These are phyloP conservation scores for Lytechinus pictus DNA, from an alignment of 35 echinoderm and acorn worm genomes.

Conservation along the genomic window DNA sequence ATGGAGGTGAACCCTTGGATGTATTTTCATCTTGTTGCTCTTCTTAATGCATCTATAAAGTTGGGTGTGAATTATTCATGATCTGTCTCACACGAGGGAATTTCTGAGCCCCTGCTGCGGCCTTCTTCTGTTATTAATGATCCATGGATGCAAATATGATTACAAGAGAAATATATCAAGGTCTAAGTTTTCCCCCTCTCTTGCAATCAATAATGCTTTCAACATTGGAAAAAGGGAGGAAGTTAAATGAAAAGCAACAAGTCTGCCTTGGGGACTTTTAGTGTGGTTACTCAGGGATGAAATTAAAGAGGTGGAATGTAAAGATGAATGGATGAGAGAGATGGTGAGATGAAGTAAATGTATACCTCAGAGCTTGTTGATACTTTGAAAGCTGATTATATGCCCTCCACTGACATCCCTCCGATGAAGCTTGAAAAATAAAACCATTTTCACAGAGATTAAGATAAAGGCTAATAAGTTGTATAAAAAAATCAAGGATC, in stretches of 20 bases:
- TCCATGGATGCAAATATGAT: conserved; percentile 45
- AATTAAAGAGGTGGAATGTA: conserved; percentile 25
- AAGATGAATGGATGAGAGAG: background rate
- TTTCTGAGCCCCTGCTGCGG: conserved; percentile 14
- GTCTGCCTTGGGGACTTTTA: background rate
- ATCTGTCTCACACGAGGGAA: conserved; percentile 17
- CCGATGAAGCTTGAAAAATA: background rate
- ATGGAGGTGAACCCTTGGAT: background rate
- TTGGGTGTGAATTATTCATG: conserved; percentile 48
- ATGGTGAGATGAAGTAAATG: background rate
- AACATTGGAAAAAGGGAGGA: background rate
- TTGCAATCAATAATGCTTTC: conserved; percentile 39
- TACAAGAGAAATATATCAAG: background rate
- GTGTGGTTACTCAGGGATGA: conserved; percentile 22
- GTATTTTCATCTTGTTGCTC: conserved; percentile 34
- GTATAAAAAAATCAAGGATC: too few species aligned
- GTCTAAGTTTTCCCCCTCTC: background rate
- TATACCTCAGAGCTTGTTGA: conserved; percentile 31
- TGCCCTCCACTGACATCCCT: background rate
- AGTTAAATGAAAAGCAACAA: conserved; percentile 20
- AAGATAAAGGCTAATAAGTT: too few species aligned
- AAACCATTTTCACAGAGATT: background rate
- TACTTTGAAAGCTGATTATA: background rate
- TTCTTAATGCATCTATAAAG: conserved; percentile 45
- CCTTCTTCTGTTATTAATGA: conserved; percentile 51